These are phyloP conservation scores for Lytechinus pictus DNA, from an alignment of 35 echinoderm and acorn worm species.

Conservation along the genomic window DNA sequence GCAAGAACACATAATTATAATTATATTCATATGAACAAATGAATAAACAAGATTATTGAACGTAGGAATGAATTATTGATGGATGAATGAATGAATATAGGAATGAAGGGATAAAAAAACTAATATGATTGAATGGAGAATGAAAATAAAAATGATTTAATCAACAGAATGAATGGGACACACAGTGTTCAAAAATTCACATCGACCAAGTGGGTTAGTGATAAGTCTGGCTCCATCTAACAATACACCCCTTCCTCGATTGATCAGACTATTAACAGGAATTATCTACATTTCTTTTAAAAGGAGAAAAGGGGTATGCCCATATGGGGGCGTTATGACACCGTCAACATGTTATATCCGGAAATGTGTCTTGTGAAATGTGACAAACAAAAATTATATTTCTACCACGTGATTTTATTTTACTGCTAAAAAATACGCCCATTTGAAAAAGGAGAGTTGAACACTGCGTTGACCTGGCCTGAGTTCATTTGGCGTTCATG, in stretches of 20 bases:
- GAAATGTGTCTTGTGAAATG: neutral
- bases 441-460: neutral
- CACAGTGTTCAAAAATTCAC: neutral
- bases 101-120: no score
- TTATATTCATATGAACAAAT: no score
- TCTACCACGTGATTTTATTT: neutral
- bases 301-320: neutral
- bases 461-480: neutral
- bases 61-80: neutral
- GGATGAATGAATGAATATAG: neutral
- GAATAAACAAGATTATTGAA: neutral
- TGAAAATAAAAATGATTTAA: no score
- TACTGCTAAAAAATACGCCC: neutral
- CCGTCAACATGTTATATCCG: neutral
- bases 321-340: neutral
- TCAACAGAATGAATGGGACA: no score
- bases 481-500: neutral
- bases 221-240: neutral
- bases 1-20: no score
- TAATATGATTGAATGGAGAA: no score
- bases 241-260: neutral
- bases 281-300: neutral
- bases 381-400: neutral
- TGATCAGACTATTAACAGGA: neutral
- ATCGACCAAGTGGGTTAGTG: neutral